Base-by-base conservation (phyloP, 1,140 invertebrate species). In the Venturia canescens region DNA sequence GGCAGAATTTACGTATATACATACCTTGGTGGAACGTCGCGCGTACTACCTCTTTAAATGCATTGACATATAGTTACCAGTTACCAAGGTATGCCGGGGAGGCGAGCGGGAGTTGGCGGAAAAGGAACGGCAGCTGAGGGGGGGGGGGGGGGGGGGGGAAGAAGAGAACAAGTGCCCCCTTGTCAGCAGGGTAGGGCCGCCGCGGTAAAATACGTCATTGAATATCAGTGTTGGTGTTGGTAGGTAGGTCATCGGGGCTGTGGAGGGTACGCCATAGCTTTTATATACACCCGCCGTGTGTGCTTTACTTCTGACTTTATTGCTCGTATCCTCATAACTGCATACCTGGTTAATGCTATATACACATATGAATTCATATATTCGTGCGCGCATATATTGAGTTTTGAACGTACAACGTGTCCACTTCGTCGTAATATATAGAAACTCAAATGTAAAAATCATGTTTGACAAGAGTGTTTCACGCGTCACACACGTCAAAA, bases 141-240 rank as follows among this genome's bases (percentile, higher is more conserved):
- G 1, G n/a, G 50, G 6, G 50, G n/a, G 50, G 3, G 3, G 48
- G 18, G 48, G 48, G 57, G 23, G 57, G 21, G 11, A 63, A 27
- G 23, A 63, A 23, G 60, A 63, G 60, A 26, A 63, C 21, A 18
- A 18, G 29, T 69, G 3, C 26, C 29, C 27, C 15, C 5, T 69
- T 31, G 27, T 31, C 66, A 31, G 11, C 11, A 26, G 60, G 60
- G 60, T 63, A 63, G 60, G 71, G 53, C 18, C 29, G 53, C 18
- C 29, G 72, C 21, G 29, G 7, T 63, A 16, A 27, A 27, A 29
- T 76, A 76, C 72, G 72, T 76, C 72, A 76, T 53, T 27, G 53
- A 76, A 76, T 76, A 76, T 60, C 72, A 76, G 72, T 76, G 72
- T 60, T 76, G 72, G 72, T 76, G 72, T n/a, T n/a, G n/a, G n/a